These are phyloP conservation scores for Pampus argenteus DNA, from an alignment of 2,797 vertebrate genomes.

Conservation along the genomic window DNA sequence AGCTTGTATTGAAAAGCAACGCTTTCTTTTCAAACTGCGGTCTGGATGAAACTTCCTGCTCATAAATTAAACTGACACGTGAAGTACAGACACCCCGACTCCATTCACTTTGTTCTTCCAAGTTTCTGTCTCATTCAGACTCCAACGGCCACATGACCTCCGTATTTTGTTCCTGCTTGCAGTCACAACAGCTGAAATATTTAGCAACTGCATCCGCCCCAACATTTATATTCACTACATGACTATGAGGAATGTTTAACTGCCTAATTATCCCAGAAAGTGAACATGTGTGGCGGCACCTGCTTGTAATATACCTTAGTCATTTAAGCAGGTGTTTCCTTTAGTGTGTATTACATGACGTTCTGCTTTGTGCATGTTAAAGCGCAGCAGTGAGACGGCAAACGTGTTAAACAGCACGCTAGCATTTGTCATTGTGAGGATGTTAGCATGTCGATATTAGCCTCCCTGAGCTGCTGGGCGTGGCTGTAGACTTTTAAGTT, in stretches of 20 bases:
- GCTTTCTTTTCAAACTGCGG: too few relatives aligned
- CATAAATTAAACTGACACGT: background rate
- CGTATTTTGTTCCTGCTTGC: background rate
- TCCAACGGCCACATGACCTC: background rate
- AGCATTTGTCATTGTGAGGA: too few relatives aligned
- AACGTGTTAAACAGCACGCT: too few relatives aligned
- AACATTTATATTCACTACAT: background rate
- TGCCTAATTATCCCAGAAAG: constrained; percentile 30
- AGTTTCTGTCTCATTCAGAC: background rate
- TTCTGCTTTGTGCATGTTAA: too few relatives aligned
- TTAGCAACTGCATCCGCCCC: background rate
- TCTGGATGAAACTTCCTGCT: background rate
- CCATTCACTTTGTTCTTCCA: too few relatives aligned
- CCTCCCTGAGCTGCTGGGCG: too few relatives aligned
- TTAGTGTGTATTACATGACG: constrained; percentile 9
- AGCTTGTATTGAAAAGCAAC: too few relatives aligned
- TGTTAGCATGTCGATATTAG: too few relatives aligned
- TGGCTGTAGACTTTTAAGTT: background rate
- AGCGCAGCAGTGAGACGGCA: too few relatives aligned
- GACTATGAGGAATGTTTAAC: constrained; percentile 30
- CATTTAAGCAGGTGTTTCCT: constrained; percentile 57
- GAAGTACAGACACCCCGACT: too few relatives aligned
- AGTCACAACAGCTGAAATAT: constrained; percentile 9
- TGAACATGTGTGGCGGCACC: constrained; percentile 51
- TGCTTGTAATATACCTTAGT: constrained; percentile 42